Evolutionary conservation across 2,113 vertebrate genomes (phyloP), one percentile per base, ranked within the genome.

Genomic region (Chaenocephalus aceratus): DNA sequence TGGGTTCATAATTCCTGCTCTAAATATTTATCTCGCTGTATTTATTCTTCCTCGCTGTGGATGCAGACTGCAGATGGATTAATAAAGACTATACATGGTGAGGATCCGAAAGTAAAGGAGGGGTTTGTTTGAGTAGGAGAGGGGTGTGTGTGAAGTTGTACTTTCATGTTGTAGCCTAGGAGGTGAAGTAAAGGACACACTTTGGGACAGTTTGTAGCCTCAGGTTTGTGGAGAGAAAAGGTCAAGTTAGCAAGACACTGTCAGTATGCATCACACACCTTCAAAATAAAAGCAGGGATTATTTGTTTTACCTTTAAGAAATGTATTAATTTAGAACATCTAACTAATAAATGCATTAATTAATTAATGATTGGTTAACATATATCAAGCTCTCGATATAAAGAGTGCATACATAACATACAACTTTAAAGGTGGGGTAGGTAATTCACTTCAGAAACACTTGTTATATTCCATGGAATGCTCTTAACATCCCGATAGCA

Each of bases 211-310:
- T 13, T 11, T 13, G 34, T 45, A 21, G 59, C 36, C 26, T 53
- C 34, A 67, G n/a, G 66, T 74, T 57, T 53, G 14, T 16, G 21
- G 8, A 51, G 61, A 1, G 34, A 18, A 65, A 46, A 70, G 75
- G 48, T 77, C 21, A 85, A 82, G 61, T 56, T 66, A 5, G 21
- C 59, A 4, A 10, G 6, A 6, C 2, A 1, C 16, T 18, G 2
- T 3, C 1, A 53, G 18, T 36, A 41, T 13, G 10, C 8, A 1
- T 1, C 0, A 1, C 1, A 0, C 2, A 14, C 34, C 46, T 88
- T 90, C 90, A 88, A 79, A 3, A 62, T 88, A 91, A 91, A 90
- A 80, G 52, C 14, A 0, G 0, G 0, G 12, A 16, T 48, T 48
- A 16, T 48, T 48, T 48, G 12, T 48, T 48, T 48, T 48, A 4